Evolutionary conservation across 92 coral and sea anemone genomes (phyloP).

Genomic region (Palythoa heliodiscus): DNA sequence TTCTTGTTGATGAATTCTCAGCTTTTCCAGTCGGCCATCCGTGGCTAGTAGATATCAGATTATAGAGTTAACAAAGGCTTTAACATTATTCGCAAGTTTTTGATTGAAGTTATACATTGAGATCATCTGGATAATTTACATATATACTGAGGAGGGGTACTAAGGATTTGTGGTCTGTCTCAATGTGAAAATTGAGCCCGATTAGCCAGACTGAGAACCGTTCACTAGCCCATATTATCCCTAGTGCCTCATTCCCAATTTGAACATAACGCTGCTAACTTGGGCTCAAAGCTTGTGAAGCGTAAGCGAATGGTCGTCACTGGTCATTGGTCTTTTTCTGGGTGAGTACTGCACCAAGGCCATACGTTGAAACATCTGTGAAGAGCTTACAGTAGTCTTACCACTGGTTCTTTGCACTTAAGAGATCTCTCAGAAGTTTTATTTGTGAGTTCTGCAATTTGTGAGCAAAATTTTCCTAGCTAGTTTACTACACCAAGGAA

Average conservation of each 20-base stretch:
- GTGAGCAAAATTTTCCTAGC: too few relatives aligned
- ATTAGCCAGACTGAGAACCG: slow-evolving; percentile 55
- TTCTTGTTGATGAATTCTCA: slow-evolving; percentile 55
- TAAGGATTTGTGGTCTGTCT: slow-evolving; percentile 23
- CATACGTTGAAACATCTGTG: not conserved
- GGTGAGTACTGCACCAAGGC: not conserved
- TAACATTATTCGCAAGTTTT: slow-evolving; percentile 11
- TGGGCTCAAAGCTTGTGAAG: not conserved
- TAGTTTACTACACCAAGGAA: too few relatives aligned
- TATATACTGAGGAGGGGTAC: slow-evolving; percentile 35
- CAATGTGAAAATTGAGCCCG: slow-evolving; percentile 51
- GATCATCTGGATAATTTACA: slow-evolving; percentile 49
- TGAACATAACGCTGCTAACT: not conserved
- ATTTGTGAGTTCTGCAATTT: too few relatives aligned
- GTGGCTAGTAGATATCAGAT: slow-evolving; percentile 50
- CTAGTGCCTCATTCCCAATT: not conserved
- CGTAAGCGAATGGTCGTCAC: not conserved
- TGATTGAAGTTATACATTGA: slow-evolving; percentile 51
- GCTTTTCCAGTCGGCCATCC: slow-evolving; percentile 41
- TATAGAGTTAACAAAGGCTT: slow-evolving; percentile 33
- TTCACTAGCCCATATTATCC: not conserved
- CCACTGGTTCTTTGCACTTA: not conserved
- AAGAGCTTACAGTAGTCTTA: not conserved
- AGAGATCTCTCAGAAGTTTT: too few relatives aligned
- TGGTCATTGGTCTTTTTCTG: not conserved